Evolutionary conservation across 2,797 vertebrate species (phyloP).

Genomic region (Anas bahamensis): DNA sequence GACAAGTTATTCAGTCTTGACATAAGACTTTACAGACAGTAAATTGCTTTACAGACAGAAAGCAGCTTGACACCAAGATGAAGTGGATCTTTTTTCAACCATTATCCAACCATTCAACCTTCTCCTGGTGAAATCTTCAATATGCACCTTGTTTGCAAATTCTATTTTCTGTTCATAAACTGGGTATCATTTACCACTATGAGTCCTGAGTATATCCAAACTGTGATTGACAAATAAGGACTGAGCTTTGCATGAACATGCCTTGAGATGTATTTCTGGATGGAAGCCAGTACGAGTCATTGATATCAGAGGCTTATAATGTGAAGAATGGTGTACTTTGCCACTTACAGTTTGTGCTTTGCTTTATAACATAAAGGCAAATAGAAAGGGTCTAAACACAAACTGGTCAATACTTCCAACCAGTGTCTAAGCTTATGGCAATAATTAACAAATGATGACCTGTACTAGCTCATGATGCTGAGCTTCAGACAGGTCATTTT

Average conservation of each 20-base stretch:
- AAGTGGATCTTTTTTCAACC: not conserved
- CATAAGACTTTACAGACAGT: not conserved
- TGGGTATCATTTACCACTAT: not conserved
- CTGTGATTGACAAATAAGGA: not conserved
- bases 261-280: not conserved
- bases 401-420: not conserved
- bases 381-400: not conserved
- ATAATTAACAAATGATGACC: not conserved
- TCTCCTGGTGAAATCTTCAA: not conserved
- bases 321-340: not conserved
- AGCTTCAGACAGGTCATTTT: not conserved
- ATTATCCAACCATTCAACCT: not conserved
- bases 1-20: not conserved
- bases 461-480: not conserved
- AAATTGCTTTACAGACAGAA: not conserved
- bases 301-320: not conserved
- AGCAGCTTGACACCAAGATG: not conserved
- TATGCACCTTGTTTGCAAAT: not conserved
- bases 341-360: not conserved
- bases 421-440: not conserved
- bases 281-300: not conserved
- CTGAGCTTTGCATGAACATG: not conserved
- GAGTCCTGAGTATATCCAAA: not conserved
- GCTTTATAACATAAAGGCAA: not conserved
- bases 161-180: not conserved